Evolutionary conservation across 2,797 vertebrate species (phyloP), one percentile per base, ranked within the genome.

Genomic region (Pteropus rufus): DNA sequence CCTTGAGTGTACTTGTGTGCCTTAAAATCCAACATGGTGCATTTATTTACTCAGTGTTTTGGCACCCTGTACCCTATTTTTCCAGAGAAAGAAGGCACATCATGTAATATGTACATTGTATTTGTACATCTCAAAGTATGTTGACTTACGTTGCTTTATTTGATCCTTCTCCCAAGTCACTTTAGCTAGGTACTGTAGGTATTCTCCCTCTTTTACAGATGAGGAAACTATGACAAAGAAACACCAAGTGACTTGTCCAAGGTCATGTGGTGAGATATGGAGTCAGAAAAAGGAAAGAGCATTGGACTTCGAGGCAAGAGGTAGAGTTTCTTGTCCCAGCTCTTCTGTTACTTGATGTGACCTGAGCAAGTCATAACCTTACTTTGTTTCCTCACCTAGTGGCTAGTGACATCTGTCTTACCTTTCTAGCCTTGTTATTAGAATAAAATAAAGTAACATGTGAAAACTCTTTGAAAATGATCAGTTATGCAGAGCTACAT

Each of bases 181-280:
- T 93, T 81, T 81, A 93, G 73, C 5, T 85, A 95, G 77, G 86
- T 75, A 76, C 64, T 95, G 5, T 44, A 82, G 92, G 67, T 91
- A 65, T 92, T 92, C 29, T 93, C 58, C 65, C 44, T 91, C 56
- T 81, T 94, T 96, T 89, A 89, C 24, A 85, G 26, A 84, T 69
- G 46, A 94, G 84, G 90, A 95, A 94, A 84, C 81, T 72, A 14
- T 89, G 80, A 91, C 87, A 94, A 90, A 82, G 85, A 95, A 97
- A 83, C 72, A 29, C 58, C 44, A 85, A 36, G 26, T 95, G 83
- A 85, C 41, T 93, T 96, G 49, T 90, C 29, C 81, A 96, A 94
- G 95, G 90, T 96, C 85, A 76, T 92, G 21, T 86, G n/a, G 46
- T 79, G 39, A 96, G 83, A 56, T 73, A 52, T 39, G 39, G 77